A percentile compares a stretch with the other conserved stretches of the same genome.
Conservation (phyloP, 2,797 vertebrate genomes). For the Siniperca undulata region DNA sequence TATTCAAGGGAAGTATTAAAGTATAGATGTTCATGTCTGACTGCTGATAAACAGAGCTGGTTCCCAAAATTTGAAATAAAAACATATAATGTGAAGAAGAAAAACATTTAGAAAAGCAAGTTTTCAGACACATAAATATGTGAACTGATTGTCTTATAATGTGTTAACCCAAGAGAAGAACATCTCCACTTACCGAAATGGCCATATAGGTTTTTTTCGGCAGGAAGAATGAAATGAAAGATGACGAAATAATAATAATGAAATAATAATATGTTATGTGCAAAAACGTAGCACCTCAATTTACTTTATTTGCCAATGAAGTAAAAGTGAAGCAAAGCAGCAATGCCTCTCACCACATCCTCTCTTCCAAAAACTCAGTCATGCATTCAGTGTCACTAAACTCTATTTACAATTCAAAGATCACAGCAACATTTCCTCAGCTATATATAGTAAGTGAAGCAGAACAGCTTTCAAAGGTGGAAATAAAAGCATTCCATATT, state of each 20-base stretch:
- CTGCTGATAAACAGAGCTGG: no score
- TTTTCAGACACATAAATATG: not conserved
- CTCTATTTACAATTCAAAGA: constrained; percentile 4
- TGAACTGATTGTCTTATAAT: not conserved
- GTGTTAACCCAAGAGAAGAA: not conserved
- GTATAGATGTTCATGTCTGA: not conserved
- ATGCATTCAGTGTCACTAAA: constrained; percentile 1
- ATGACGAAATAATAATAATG: no score
- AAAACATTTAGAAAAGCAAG: not conserved
- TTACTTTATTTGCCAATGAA: not conserved
- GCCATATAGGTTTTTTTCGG: not conserved
- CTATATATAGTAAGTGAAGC: not conserved
- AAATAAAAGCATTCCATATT: not conserved
- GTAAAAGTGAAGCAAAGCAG: not conserved
- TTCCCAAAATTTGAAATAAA: no score
- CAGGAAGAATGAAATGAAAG: not conserved
- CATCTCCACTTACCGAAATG: not conserved
- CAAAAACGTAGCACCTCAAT: not conserved
- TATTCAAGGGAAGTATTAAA: not conserved
- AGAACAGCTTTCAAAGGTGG: not conserved
- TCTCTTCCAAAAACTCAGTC: not conserved
- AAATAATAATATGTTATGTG: not conserved
- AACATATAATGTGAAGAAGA: no score
- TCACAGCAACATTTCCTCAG: not conserved
- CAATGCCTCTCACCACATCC: not conserved